Percentiles rank a stretch among this genome's conserved stretches.
These are phyloP conservation scores for Tinea pellionella DNA, from an alignment of 2,888 invertebrate species.

Conservation along the genomic window DNA sequence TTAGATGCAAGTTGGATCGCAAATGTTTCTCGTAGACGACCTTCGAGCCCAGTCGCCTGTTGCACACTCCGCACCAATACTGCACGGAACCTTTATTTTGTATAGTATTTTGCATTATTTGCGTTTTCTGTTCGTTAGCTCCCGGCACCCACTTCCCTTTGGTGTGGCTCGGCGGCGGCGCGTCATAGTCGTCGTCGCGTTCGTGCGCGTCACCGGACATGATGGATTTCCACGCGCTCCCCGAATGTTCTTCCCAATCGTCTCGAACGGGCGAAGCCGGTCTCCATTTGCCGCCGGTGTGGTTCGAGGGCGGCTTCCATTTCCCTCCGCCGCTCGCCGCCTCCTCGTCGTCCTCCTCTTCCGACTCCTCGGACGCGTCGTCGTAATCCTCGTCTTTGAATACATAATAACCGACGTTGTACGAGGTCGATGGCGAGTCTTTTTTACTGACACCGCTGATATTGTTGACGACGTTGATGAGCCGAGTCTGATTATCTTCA, in stretches of 20 bases:
- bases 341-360: constrained; percentile 69
- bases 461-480: constrained; percentile 75
- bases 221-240: constrained; percentile 74
- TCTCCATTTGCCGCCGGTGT: constrained; percentile 60
- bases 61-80: constrained; percentile 86
- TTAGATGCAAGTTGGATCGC: constrained; percentile 78
- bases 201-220: constrained; percentile 37
- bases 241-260: constrained; percentile 73
- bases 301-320: constrained; percentile 76
- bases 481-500: constrained; percentile 70
- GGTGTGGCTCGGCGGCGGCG: constrained; percentile 77
- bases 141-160: constrained; percentile 88
- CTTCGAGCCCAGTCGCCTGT: constrained; percentile 78
- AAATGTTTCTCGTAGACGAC: constrained; percentile 82
- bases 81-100: constrained; percentile 67
- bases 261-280: constrained; percentile 59
- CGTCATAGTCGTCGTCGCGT: constrained; percentile 61
- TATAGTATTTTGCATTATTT: constrained; percentile 63
- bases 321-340: constrained; percentile 71
- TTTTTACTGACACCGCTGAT: constrained; percentile 69
- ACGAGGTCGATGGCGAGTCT: constrained; percentile 48
- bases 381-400: constrained; percentile 60
- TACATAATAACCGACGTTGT: constrained; percentile 48
- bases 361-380: constrained; percentile 67
- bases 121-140: constrained; percentile 55